A percentile compares a stretch with the other conserved stretches of the same genome.
Evolutionary conservation across 1,140 invertebrate species (phyloP).

Genomic region (Glossosoma conforme): DNA sequence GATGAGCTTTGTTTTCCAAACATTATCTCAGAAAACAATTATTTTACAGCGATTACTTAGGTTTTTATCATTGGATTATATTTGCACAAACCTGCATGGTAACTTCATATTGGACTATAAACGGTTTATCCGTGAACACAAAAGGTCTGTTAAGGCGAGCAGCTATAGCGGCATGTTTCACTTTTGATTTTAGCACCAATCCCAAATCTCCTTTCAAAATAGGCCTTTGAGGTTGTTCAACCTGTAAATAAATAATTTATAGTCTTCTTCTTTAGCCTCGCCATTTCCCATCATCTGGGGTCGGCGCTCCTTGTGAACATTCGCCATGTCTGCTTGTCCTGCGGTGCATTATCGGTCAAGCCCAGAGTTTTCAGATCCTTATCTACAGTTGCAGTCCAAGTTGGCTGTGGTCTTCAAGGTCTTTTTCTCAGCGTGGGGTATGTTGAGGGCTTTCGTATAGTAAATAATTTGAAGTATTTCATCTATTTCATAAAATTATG

Average conservation of each 20-base stretch:
- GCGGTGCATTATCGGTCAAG: no score
- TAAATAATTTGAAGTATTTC: no score
- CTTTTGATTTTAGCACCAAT: slow-evolving; percentile 89
- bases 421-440: no score
- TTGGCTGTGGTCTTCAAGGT: no score
- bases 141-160: slow-evolving; percentile 77
- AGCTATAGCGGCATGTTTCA: slow-evolving; percentile 93
- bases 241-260: slow-evolving; percentile 29
- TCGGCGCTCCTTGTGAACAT: no score
- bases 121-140: slow-evolving; percentile 78
- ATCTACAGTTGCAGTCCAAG: no score
- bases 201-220: slow-evolving; percentile 80
- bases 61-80: no score
- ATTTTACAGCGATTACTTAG: neutral
- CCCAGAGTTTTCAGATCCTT: no score
- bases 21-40: neutral
- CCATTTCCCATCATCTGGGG: no score
- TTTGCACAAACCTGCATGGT: slow-evolving; percentile 52
- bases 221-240: slow-evolving; percentile 74
- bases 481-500: no score
- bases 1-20: neutral
- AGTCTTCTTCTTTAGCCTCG: neutral
- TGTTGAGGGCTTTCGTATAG: no score
- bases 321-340: no score
- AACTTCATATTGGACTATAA: slow-evolving; percentile 95